Conservation (phyloP, 1,140 invertebrate species). For the Drosophila hydei region DNA sequence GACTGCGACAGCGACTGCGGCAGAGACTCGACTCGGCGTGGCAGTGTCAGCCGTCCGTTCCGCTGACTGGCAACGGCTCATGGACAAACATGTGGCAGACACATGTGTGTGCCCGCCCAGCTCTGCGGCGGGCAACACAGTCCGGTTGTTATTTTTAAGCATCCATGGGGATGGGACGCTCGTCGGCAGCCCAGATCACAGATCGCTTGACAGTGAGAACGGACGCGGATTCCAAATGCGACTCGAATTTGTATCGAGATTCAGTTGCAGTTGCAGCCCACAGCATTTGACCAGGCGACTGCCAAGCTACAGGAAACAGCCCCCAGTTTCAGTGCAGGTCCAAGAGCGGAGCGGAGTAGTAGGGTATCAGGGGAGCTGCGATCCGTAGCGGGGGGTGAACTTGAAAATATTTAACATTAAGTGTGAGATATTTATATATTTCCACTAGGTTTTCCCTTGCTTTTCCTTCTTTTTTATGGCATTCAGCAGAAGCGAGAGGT, state of each 20-base stretch:
- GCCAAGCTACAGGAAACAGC: background rate
- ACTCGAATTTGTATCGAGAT: slow-evolving; percentile 7
- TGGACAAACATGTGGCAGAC: slow-evolving; percentile 77
- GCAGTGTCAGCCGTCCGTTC: slow-evolving; percentile 58
- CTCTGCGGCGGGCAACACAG: slow-evolving; percentile 27
- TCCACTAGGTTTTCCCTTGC: slow-evolving; percentile 35
- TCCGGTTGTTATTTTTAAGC: slow-evolving; percentile 47
- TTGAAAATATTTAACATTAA: slow-evolving; percentile 65
- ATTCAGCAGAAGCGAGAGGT: slow-evolving; percentile 16
- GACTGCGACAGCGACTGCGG: background rate
- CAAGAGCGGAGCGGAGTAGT: background rate
- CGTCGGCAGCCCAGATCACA: slow-evolving; percentile 34
- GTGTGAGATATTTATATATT: slow-evolving; percentile 56
- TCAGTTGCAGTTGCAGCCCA: background rate
- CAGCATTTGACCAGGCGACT: slow-evolving; percentile 18
- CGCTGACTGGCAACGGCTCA: slow-evolving; percentile 60
- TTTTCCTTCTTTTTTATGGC: slow-evolving; percentile 1
- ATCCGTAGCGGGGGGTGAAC: slow-evolving; percentile 72
- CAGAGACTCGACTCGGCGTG: slow-evolving; percentile 34
- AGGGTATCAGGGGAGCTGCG: slow-evolving; percentile 12
- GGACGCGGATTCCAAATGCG: slow-evolving; percentile 7
- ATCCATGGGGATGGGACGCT: slow-evolving; percentile 27
- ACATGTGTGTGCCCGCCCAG: slow-evolving; percentile 57
- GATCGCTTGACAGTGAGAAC: slow-evolving; percentile 46
- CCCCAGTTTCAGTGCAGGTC: background rate